These are phyloP conservation scores for Oncorhynchus nerka DNA, from an alignment of 2,113 vertebrate genomes.

Conservation along the genomic window DNA sequence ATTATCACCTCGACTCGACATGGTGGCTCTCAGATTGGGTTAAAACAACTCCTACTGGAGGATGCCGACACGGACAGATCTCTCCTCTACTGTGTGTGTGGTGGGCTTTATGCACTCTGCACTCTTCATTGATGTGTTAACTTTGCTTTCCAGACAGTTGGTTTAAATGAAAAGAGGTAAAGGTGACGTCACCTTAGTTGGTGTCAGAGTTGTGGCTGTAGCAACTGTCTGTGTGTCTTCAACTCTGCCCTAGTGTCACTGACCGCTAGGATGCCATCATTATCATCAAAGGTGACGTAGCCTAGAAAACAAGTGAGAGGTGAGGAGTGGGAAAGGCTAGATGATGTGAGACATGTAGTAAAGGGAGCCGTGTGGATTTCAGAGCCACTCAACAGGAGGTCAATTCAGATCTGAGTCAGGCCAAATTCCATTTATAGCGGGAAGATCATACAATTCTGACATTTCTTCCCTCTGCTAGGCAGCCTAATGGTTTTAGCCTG, in stretches of 20 bases:
- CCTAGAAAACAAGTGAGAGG: not conserved
- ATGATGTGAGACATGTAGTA: not conserved
- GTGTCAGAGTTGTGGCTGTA: not conserved
- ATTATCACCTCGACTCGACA: slow-evolving; percentile 52
- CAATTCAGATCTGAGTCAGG: not conserved
- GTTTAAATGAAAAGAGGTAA: not conserved
- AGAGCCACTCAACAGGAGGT: slow-evolving; percentile 8
- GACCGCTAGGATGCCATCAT: not conserved
- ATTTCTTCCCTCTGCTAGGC: not conserved
- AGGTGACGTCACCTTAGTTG: not conserved
- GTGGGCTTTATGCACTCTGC: not conserved
- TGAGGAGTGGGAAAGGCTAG: not conserved
- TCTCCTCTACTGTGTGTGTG: slow-evolving; percentile 5
- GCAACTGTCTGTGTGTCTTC: not conserved
- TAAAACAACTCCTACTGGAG: slow-evolving; percentile 34
- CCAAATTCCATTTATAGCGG: not conserved
- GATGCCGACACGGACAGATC: slow-evolving; percentile 37
- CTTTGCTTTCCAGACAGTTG: slow-evolving; percentile 23
- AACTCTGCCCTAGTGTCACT: not conserved
- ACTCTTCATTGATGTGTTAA: not conserved
- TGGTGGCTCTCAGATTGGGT: slow-evolving; percentile 51
- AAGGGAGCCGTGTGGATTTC: not conserved
- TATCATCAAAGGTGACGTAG: not conserved
- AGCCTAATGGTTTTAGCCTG: too few relatives aligned
- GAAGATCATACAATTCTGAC: not conserved